Evolutionary conservation across 2,888 invertebrate genomes (phyloP).

Genomic region (Augochlorella aurata): DNA sequence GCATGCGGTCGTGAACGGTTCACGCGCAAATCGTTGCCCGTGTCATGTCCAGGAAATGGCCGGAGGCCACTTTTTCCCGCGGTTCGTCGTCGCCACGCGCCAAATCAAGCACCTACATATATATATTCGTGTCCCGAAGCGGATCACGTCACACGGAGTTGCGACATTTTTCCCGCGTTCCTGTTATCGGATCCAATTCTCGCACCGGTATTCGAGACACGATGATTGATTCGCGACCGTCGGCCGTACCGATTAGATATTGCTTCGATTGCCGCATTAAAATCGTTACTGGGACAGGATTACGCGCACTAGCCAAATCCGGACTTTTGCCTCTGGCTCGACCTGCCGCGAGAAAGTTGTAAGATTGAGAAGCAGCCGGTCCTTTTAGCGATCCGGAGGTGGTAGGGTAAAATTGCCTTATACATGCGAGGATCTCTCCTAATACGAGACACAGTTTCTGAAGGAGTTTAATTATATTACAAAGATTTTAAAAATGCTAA

Average conservation of each 20-base stretch:
- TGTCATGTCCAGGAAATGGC: conserved; percentile 54
- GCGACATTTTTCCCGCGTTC: not conserved
- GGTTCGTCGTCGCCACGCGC: conserved; percentile 40
- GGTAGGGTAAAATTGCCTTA: too few relatives aligned
- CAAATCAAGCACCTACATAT: conserved; percentile 37
- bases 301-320: not conserved
- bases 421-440: too few relatives aligned
- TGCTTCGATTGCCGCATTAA: not conserved
- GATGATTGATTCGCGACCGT: not conserved
- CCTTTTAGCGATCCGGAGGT: too few relatives aligned
- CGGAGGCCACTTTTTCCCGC: conserved; percentile 23
- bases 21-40: conserved; percentile 21
- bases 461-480: too few relatives aligned
- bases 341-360: too few relatives aligned
- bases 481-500: too few relatives aligned
- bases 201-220: not conserved
- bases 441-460: too few relatives aligned
- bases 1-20: conserved; percentile 37
- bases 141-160: conserved; percentile 3
- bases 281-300: not conserved
- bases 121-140: conserved; percentile 38
- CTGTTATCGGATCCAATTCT: not conserved
- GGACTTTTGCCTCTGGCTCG: not conserved
- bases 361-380: too few relatives aligned
- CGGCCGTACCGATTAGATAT: not conserved